Base-by-base conservation (phyloP, 1,140 invertebrate genomes). In the Rhopalosiphum maidis region DNA sequence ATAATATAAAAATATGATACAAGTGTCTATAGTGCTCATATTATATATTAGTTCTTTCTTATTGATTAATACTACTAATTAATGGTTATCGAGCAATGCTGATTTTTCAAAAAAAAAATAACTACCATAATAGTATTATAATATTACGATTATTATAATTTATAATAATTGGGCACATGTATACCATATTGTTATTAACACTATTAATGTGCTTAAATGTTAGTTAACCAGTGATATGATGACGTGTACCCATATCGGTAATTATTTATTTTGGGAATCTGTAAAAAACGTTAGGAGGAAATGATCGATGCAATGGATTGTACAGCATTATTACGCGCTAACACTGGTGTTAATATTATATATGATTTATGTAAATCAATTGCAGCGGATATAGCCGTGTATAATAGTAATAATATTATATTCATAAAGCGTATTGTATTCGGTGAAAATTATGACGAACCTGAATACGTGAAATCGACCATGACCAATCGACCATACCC, bases 391-490 rank as follows among this genome's bases (percentile, higher is more conserved):
- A 18, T 6, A 77, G 60, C 15, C 30, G 60, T n/a, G 15, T 68
- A 68, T 35, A 77, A 77, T n/a, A 77, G n/a, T n/a, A 60, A 77
- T 77, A 77, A 18, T 77, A 77, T 68, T 68, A n/a, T 68, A 68
- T 68, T 68, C 30, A n/a, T 77, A 77, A 77, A 77, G n/a, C 23
- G 30, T n/a, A n/a, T 77, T 77, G n/a, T 77, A 77, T 35, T 77
- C 60, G n/a, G 37, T 41, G 86, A 87, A 48, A 87, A 48, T 87
- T 87, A 77, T 37, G 90, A 91, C 90, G 60, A 68, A 77, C 41
- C 60, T 11, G 90, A 77, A 48, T 68, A 77, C 37, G 90, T 91
- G 90, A 91, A 91, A 91, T 91, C 90, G 90, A n/a, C 90, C 90
- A 68, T 77, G 60, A 91, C 90, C 41, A 91, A 91, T 91, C 22